phyloP scores from a whole-genome alignment of 2,888 invertebrate genomes.

The Ophraella communa region DNA sequence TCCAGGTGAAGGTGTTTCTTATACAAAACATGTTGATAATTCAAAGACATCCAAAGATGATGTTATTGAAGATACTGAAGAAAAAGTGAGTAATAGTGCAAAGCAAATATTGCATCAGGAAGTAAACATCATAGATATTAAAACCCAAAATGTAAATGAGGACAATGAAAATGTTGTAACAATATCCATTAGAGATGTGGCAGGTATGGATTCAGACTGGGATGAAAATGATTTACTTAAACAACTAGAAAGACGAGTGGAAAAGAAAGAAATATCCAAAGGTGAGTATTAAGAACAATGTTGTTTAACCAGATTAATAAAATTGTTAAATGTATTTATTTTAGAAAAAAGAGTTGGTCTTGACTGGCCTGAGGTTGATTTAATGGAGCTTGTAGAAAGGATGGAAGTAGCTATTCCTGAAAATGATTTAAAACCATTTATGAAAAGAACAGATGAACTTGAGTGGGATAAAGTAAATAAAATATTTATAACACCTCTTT shows the following conservation, averaged over 20 bases:
- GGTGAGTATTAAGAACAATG: not conserved
- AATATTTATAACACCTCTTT: too few relatives aligned
- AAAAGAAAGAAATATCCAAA: slow-evolving; percentile 26
- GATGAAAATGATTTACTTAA: slow-evolving; percentile 38
- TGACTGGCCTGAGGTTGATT: slow-evolving; percentile 57
- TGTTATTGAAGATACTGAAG: not conserved
- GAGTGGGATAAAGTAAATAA: slow-evolving; percentile 60
- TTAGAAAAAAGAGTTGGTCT: slow-evolving; percentile 28
- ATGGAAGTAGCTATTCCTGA: slow-evolving; percentile 59
- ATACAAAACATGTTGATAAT: not conserved
- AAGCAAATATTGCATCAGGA: slow-evolving; percentile 21
- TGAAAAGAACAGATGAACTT: slow-evolving; percentile 58
- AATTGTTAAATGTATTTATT: slow-evolving; percentile 8
- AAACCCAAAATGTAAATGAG: slow-evolving; percentile 24
- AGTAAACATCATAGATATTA: slow-evolving; percentile 31
- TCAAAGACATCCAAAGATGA: not conserved
- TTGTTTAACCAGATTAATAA: not conserved
- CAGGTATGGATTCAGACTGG: slow-evolving; percentile 35
- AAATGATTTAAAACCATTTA: slow-evolving; percentile 59
- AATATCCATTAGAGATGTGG: slow-evolving; percentile 30
- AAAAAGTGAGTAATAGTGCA: slow-evolving; percentile 3
- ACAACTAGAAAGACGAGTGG: slow-evolving; percentile 35
- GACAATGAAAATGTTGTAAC: slow-evolving; percentile 31
- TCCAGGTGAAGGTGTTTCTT: not conserved
- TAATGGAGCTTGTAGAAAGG: slow-evolving; percentile 57